phyloP scores from a whole-genome alignment of 2,888 invertebrate species.

The Drosophila tripunctata region DNA sequence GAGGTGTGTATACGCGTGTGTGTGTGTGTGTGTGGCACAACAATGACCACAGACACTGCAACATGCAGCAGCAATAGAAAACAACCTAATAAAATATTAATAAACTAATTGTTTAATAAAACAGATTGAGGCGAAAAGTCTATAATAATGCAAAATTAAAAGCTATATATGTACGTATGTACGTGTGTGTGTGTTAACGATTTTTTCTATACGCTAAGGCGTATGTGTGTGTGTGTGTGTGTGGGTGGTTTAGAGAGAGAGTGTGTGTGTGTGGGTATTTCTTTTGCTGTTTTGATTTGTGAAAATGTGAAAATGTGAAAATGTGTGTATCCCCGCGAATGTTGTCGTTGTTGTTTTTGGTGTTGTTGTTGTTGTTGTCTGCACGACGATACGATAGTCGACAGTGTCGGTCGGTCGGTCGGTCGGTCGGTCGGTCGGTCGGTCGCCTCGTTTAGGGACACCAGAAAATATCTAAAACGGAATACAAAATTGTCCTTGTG shows the following conservation, averaged over 20 bases:
- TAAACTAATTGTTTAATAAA: conserved; percentile 56
- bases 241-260: conserved; percentile 27
- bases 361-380: conserved; percentile 28
- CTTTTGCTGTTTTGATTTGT: conserved; percentile 77
- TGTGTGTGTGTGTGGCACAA: conserved; percentile 43
- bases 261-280: conserved; percentile 55
- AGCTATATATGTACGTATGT: conserved; percentile 28
- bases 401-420: too few relatives aligned
- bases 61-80: conserved; percentile 21
- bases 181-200: conserved; percentile 16
- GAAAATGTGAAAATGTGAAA: conserved; percentile 81
- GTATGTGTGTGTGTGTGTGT: conserved; percentile 21
- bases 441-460: conserved; percentile 24
- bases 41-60: conserved; percentile 60
- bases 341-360: conserved; percentile 40
- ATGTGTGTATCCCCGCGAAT: conserved; percentile 77
- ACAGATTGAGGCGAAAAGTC: conserved; percentile 64
- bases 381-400: conserved; percentile 33
- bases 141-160: conserved; percentile 46
- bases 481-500: conserved; percentile 57
- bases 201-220: conserved; percentile 23
- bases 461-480: conserved; percentile 16
- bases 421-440: too few relatives aligned
- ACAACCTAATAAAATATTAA: conserved; percentile 37
- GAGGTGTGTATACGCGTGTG: conserved; percentile 21